phyloP scores from a whole-genome alignment of 2,888 invertebrate genomes.

The Nezara viridula region DNA sequence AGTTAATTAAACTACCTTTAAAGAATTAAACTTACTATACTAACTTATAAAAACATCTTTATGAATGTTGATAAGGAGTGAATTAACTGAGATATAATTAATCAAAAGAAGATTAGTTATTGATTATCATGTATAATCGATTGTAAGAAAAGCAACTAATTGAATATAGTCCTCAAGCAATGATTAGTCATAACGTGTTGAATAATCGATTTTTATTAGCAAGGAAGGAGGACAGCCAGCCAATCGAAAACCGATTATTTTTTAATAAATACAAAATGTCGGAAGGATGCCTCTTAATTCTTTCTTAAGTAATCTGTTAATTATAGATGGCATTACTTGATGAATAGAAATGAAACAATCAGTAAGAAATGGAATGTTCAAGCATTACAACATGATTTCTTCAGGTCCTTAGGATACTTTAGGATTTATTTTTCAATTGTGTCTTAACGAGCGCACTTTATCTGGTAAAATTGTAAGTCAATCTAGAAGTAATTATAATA shows the following conservation, averaged over 20 bases:
- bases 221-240: not conserved
- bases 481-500: no score
- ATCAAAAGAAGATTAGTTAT: not conserved
- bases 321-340: not conserved
- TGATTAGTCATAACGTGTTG: not conserved
- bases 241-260: not conserved
- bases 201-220: not conserved
- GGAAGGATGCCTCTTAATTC: not conserved
- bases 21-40: no score
- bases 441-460: no score
- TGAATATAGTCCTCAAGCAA: conserved; percentile 14
- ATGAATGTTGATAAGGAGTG: not conserved
- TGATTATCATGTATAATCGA: not conserved
- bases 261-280: conserved; percentile 1
- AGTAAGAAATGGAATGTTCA: not conserved
- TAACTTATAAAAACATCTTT: not conserved
- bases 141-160: not conserved
- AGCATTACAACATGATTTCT: not conserved
- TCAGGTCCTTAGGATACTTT: not conserved
- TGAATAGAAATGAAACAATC: conserved; percentile 27
- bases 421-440: not conserved
- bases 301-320: not conserved
- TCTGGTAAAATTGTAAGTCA: no score
- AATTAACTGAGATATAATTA: not conserved
- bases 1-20: no score